Base-by-base conservation (phyloP, 2,888 invertebrate genomes). In the Lacanobia wlatinum region DNA sequence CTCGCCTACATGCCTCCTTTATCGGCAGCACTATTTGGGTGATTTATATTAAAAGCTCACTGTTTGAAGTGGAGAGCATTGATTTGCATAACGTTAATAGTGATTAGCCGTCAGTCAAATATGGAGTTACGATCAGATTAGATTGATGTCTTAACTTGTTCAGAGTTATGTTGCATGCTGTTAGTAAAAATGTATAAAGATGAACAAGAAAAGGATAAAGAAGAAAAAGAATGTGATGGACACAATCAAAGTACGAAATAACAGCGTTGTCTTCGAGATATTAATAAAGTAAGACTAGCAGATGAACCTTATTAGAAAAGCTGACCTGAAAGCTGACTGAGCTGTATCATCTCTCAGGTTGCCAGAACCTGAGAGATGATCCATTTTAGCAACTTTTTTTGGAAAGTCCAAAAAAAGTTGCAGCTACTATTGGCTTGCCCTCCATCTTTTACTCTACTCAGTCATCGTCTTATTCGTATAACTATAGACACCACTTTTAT, bases 401-500 rank as follows among this genome's bases (percentile, higher is more conserved):
- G 18, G 18, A 6, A 5, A 1, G 3, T 53, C 14, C 6, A 8
- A 55, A n/a, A n/a, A n/a, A n/a, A n/a, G n/a, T n/a, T 16, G 5
- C 4, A 28, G 21, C 5, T 48, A 58, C 38, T 18, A 55, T 52
- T 38, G 16, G 9, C n/a, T 40, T 8, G 23, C 10, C 16, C 14
- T 52, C 53, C 21, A 48, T 10, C 21, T 70, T 53, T 9, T 48
- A 34, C 16, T 67, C 8, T 52, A 52, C 12, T 65, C 52, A 67
- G 18, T 73, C 67, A 63, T 55, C 55, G 53, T 40, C 62, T 63
- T 68, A 63, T 66, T 69, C 68, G 50, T 64, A 62, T 75, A 71
- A 84, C 78, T 79, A 78, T 64, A 76, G 82, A 80, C 67, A 16
- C 79, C 82, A 87, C 80, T 83, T 85, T 85, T 85, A 87, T 90